Base-by-base conservation (phyloP, 1,140 invertebrate genomes). In the Ips nitidus region DNA sequence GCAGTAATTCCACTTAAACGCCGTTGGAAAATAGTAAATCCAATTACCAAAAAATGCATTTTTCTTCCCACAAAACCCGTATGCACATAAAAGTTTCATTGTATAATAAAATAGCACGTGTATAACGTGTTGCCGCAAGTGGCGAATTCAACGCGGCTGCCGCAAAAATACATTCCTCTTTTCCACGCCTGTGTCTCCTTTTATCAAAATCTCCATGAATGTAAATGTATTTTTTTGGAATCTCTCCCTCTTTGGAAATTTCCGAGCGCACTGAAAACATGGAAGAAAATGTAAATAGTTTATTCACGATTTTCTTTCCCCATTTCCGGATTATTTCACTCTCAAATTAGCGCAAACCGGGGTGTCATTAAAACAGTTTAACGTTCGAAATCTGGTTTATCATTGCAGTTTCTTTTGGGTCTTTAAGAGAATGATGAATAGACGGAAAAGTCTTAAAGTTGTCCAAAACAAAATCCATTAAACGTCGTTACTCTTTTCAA, bases 161-260 rank as follows among this genome's bases (percentile, higher is more conserved):
- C 37, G 22, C 22, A 45, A 61, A 61, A 61, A 61, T 61, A 61
- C 59, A 45, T 61, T 42, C 3, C 36, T 45, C 40, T 40, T 43
- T 45, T 45, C 42, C 39, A 39, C 37, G 36, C 55, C 36, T 36
- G 22, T 40, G 43, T 4, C 59, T 22, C n/a, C 59, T 61, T 61
- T 61, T 61, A 61, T 61, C 59, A 61, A 61, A 22, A 22, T 41
- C 59, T 5, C 59, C 22, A 61, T 45, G 59, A 61, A 61, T 61
- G 59, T 45, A 61, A 61, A 61, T 61, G 41, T 61, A 43, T 38
- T 45, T 43, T 61, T 61, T 43, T 61, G 59, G 47, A 43, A 36
- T 36, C 6, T 61, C 41, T 4, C 8, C 41, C 59, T 36, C 38
- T 47, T 43, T 8, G 22, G 36, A 61, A 45, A 43, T 61, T 61